These are phyloP conservation scores for Dicycla oo DNA, from an alignment of 2,888 invertebrate species.

Conservation along the genomic window DNA sequence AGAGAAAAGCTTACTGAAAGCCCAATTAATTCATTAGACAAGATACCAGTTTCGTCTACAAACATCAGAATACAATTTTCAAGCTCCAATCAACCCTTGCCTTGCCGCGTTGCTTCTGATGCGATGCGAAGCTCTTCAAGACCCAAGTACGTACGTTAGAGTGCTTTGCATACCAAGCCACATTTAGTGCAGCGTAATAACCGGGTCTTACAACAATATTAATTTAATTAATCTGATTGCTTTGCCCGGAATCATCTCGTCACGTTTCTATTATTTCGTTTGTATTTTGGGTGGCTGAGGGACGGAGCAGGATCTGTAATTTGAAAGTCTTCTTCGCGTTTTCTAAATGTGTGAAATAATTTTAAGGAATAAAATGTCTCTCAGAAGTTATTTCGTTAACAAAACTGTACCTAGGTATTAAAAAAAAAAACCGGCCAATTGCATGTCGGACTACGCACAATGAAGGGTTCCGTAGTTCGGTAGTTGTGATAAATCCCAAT, in stretches of 20 bases:
- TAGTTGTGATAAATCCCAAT: too few species aligned
- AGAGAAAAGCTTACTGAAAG: not conserved
- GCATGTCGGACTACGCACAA: too few species aligned
- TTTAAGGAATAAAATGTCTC: not conserved
- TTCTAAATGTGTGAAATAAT: not conserved
- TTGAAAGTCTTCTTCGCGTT: not conserved
- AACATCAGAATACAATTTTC: conserved; percentile 42
- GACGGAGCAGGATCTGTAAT: not conserved
- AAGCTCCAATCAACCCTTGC: conserved; percentile 50
- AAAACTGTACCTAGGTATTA: too few species aligned
- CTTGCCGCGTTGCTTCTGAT: conserved; percentile 24
- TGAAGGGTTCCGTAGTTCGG: too few species aligned
- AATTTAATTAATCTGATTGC: conserved; percentile 58
- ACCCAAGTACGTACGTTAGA: conserved; percentile 34
- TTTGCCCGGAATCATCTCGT: conserved; percentile 41
- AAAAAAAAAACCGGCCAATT: too few species aligned
- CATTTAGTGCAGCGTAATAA: conserved; percentile 55
- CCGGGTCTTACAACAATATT: conserved; percentile 45
- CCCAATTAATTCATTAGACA: conserved; percentile 36
- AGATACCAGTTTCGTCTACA: conserved; percentile 22
- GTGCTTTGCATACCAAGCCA: conserved; percentile 56
- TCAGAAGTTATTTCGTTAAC: not conserved
- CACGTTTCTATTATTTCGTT: conserved; percentile 42
- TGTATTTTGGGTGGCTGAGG: conserved; percentile 5
- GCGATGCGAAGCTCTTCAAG: conserved; percentile 24